Evolutionary conservation across 1,140 invertebrate species (phyloP), one percentile per base, ranked within the genome.

Genomic region (Papilio aristodemus): DNA sequence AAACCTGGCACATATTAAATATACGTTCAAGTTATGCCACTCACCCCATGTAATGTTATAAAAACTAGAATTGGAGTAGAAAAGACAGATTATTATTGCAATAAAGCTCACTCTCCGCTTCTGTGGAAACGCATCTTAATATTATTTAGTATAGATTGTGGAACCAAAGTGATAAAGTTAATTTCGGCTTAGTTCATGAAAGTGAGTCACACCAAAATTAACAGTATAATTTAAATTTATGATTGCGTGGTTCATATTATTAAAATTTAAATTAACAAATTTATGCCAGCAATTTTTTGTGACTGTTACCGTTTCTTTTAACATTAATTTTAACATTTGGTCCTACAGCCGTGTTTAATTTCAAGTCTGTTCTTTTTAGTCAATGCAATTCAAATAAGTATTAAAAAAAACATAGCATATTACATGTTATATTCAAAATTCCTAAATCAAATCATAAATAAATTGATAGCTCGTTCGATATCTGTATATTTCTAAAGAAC

Each of bases 141-240:
- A 14, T 46, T 54, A 54, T 54, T 22, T 54, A 54, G 19, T 54
- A 19, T 11, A 54, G 4, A 19, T 9, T 22, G 10, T 22, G 22
- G 11, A 8, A 54, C 22, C 46, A 2, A 54, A 17, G 4, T 54
- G 19, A 10, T 54, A 4, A 54, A 22, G 17, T 54, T 54, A 54
- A 54, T 54, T 54, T 54, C 22, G 46, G 46, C 22, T 9, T 25
- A 54, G 43, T 46, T 46, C 43, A 46, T n/a, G n/a, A n/a, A n/a
- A n/a, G n/a, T n/a, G n/a, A n/a, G n/a, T n/a, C n/a, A n/a, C n/a
- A n/a, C n/a, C 17, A 22, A 4, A n/a, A 14, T 7, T 14, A 8
- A 14, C 6, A 19, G 19, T 46, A 19, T 46, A 46, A 46, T 46
- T 46, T 10, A 46, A 46, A 46, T 46, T 19, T 8, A 46, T 19